These are phyloP conservation scores for Nyctibius grandis DNA, from an alignment of 2,797 vertebrate genomes.

Conservation along the genomic window DNA sequence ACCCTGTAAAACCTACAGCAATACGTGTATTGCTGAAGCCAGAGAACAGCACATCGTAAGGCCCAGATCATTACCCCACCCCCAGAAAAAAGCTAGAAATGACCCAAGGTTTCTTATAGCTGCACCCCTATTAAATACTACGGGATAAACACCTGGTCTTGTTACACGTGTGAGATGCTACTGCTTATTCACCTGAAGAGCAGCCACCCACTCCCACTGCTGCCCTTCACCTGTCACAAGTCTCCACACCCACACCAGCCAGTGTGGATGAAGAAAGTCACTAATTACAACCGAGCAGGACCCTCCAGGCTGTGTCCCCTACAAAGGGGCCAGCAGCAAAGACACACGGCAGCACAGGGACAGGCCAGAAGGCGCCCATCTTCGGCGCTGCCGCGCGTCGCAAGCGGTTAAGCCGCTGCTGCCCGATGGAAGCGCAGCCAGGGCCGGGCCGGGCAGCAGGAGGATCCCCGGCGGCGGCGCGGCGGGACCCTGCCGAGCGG, in stretches of 20 bases:
- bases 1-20: neutral
- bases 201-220: neutral
- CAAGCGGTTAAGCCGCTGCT: too few relatives aligned
- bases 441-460: neutral
- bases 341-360: too few relatives aligned
- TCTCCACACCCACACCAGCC: neutral
- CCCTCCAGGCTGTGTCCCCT: neutral
- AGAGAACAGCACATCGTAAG: rapidly evolving
- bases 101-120: neutral
- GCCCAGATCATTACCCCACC: neutral
- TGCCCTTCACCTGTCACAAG: neutral
- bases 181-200: neutral
- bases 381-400: rapidly evolving
- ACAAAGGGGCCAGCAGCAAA: neutral
- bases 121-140: too few relatives aligned
- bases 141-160: neutral
- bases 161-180: neutral
- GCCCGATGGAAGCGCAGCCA: neutral
- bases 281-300: too few relatives aligned
- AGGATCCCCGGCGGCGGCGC: neutral
- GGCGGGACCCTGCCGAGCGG: too few relatives aligned
- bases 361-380: neutral
- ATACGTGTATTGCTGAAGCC: rapidly evolving
- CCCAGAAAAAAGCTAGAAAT: neutral
- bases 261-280: too few relatives aligned